Conservation (phyloP, 2,113 vertebrate species). For the Chaenocephalus aceratus region DNA sequence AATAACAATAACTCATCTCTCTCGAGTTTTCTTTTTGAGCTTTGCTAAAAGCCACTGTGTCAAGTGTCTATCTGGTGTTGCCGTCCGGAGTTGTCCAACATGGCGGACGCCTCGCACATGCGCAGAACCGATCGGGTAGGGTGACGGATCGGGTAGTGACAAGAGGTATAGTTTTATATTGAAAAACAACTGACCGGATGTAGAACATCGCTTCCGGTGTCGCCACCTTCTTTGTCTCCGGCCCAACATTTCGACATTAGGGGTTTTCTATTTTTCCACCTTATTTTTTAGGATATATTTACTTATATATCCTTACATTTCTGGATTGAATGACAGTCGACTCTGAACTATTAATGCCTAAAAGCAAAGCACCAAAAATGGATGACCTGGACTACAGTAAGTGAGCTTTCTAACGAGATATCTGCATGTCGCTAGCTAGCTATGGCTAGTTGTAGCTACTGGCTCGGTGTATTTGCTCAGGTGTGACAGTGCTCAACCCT, state of each 20-base stretch:
- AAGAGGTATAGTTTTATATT: conserved; percentile 31
- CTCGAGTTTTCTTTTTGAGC: no score
- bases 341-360: conserved; percentile 89
- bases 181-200: conserved; percentile 70
- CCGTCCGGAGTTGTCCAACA: no score
- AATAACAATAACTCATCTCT: no score
- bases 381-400: conserved; percentile 90
- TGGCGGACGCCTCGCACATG: no score
- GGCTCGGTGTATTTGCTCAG: conserved; percentile 32
- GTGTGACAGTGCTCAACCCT: background rate
- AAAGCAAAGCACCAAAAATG: conserved; percentile 89
- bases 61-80: no score
- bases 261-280: conserved; percentile 66
- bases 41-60: no score
- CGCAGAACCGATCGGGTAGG: no score
- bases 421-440: conserved; percentile 53
- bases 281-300: conserved; percentile 82
- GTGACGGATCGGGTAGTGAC: no score
- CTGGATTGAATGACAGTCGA: conserved; percentile 87
- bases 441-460: conserved; percentile 50
- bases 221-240: conserved; percentile 85
- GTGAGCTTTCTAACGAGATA: conserved; percentile 51
- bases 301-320: conserved; percentile 82
- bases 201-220: conserved; percentile 73
- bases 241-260: conserved; percentile 68